Evolutionary conservation across 1,140 invertebrate species (phyloP), one percentile per base, ranked within the genome.

Genomic region (Calliopsis andreniformis): DNA sequence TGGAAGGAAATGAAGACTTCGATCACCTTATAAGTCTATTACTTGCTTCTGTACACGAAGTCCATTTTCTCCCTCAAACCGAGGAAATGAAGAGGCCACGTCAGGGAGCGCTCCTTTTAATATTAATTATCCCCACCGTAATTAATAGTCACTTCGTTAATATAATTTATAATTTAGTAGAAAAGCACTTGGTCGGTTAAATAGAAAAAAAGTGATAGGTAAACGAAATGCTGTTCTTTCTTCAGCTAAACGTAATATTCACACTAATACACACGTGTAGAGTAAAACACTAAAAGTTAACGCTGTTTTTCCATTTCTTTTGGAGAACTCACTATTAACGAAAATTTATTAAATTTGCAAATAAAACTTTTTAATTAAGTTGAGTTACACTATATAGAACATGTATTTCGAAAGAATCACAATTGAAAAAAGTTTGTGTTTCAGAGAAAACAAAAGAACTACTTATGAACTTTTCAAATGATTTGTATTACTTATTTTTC

Each of bases 91-190:
- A 53, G 78, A 55, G 66, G 47, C 32, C 47, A 64, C 66, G 71
- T 70, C 80, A 69, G 55, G 45, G 28, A 45, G 59, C 56, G 70
- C 76, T 39, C 61, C 51, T 61, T 82, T 77, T 77, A 62, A 80
- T 82, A 82, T 82, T 82, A 82, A 82, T 82, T 77, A 79, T 56
- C 55, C 23, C 25, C 32, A 43, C 35, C 49, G 32, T 82, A 77
- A 82, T 82, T 82, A 80, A 82, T 82, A 80, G 78, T 66, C 35
- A 66, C 42, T 71, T 82, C 71, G 56, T 82, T 82, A 82, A 82
- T 77, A 79, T 66, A 82, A 82, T 80, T 80, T 80, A 77, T 80
- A 77, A 71, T 47, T 59, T 49, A 18, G 8, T 8, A 43, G 16
- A 51, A 32, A 39, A 49, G 43, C 25, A 42, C 71, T 75, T 66